Evolutionary conservation across 2,113 vertebrate genomes (phyloP).

Genomic region (Odobenus rosmarus): DNA sequence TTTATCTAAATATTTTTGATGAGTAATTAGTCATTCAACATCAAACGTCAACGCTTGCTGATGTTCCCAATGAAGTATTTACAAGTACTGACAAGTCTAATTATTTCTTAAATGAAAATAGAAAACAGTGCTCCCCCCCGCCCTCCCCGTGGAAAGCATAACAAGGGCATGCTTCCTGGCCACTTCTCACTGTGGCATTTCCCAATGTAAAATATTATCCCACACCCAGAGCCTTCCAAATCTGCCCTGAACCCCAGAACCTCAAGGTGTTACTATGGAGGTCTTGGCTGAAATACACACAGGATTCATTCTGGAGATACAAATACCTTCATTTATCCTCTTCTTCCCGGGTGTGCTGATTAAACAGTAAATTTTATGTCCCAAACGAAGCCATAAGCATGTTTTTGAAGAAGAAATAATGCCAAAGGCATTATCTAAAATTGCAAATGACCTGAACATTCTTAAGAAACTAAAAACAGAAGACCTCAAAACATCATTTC

Average conservation of each 20-base stretch:
- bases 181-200: neutral
- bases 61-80: constrained; percentile 37
- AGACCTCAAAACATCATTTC: neutral
- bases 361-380: neutral
- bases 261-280: neutral
- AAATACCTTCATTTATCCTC: neutral
- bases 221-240: neutral
- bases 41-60: neutral
- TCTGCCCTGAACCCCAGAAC: neutral
- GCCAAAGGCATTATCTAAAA: constrained; percentile 33
- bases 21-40: neutral
- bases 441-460: neutral
- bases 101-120: constrained; percentile 20
- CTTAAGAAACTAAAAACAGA: constrained; percentile 32
- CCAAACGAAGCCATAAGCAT: neutral
- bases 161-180: neutral
- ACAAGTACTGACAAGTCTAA: neutral
- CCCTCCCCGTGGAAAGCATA: neutral
- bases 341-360: neutral
- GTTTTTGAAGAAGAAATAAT: constrained; percentile 29
- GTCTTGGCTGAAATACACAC: neutral
- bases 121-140: neutral
- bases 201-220: neutral
- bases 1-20: constrained; percentile 41
- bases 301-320: neutral